Conservation (phyloP, 1,140 invertebrate genomes). For the Penaeus japonicus region DNA sequence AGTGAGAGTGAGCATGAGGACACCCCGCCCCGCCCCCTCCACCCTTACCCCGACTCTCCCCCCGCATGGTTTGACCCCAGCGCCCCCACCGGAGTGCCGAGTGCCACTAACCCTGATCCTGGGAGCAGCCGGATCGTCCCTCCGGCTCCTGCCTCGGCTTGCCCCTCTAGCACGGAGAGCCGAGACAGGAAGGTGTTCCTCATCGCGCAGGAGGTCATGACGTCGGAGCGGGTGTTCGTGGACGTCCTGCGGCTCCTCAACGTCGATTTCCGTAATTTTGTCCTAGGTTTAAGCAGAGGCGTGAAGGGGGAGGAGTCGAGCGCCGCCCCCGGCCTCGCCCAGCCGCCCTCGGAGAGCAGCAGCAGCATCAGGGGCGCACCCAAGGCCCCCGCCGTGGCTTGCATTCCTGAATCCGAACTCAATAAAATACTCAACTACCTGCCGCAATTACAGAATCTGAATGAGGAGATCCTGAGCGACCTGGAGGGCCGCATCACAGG, state of each 20-base stretch:
- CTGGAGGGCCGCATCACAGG: slow-evolving; percentile 71
- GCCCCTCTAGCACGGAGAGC: slow-evolving; percentile 27
- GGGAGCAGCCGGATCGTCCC: neutral
- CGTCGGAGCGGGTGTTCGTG: slow-evolving; percentile 77
- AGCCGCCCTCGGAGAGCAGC: too few species aligned
- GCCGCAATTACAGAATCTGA: slow-evolving; percentile 70
- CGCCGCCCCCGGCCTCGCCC: neutral
- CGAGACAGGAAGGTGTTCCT: slow-evolving; percentile 62
- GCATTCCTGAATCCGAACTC: slow-evolving; percentile 67
- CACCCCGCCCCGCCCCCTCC: neutral
- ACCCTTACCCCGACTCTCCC: too few species aligned
- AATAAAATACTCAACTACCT: slow-evolving; percentile 71
- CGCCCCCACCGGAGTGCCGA: too few species aligned
- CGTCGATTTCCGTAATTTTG: slow-evolving; percentile 71
- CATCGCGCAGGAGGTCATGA: slow-evolving; percentile 75
- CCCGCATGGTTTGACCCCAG: too few species aligned
- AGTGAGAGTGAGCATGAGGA: neutral
- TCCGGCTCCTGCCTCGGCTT: slow-evolving; percentile 16
- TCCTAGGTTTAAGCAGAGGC: slow-evolving; percentile 59
- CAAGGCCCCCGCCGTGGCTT: slow-evolving; percentile 7
- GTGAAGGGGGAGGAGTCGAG: neutral
- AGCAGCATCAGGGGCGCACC: too few species aligned
- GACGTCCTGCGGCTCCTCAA: slow-evolving; percentile 75
- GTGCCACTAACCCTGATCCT: neutral
- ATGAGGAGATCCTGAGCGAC: slow-evolving; percentile 74